Evolutionary conservation across 1,140 invertebrate genomes (phyloP).

Genomic region (Macrosteles quadrilineatus): DNA sequence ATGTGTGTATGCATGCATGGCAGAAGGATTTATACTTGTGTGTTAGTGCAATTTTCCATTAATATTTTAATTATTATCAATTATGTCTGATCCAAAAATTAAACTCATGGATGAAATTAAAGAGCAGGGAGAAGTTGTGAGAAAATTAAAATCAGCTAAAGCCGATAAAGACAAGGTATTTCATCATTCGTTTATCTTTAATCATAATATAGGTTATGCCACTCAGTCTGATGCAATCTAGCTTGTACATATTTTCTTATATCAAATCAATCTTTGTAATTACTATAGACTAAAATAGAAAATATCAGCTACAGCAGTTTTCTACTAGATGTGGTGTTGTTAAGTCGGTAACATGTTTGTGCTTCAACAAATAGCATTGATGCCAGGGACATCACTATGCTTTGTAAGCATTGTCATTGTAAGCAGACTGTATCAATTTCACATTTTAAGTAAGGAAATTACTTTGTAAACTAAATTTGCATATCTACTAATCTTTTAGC

Average conservation of each 20-base stretch:
- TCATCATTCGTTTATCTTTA: background rate
- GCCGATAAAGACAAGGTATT: slow-evolving; percentile 69
- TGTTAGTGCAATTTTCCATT: no score
- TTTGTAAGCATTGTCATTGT: no score
- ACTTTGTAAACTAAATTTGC: no score
- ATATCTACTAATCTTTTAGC: no score
- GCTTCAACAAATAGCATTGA: background rate
- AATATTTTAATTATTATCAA: background rate
- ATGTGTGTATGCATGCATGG: no score
- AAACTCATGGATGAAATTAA: slow-evolving; percentile 62
- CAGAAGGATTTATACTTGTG: no score
- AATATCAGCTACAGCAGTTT: slow-evolving; percentile 32
- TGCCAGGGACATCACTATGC: no score
- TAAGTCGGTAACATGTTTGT: background rate
- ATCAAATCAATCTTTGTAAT: slow-evolving; percentile 39
- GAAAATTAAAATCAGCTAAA: slow-evolving; percentile 78
- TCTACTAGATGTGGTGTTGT: slow-evolving; percentile 22
- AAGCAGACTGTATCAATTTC: no score
- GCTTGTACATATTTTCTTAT: background rate
- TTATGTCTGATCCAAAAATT: slow-evolving; percentile 34
- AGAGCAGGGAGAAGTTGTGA: slow-evolving; percentile 76
- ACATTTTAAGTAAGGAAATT: no score
- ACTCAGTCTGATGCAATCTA: slow-evolving; percentile 13
- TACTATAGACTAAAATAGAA: slow-evolving; percentile 23
- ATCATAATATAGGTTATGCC: slow-evolving; percentile 40